These are phyloP conservation scores for Chamaea fasciata DNA, from an alignment of 2,113 vertebrate species.

Conservation along the genomic window DNA sequence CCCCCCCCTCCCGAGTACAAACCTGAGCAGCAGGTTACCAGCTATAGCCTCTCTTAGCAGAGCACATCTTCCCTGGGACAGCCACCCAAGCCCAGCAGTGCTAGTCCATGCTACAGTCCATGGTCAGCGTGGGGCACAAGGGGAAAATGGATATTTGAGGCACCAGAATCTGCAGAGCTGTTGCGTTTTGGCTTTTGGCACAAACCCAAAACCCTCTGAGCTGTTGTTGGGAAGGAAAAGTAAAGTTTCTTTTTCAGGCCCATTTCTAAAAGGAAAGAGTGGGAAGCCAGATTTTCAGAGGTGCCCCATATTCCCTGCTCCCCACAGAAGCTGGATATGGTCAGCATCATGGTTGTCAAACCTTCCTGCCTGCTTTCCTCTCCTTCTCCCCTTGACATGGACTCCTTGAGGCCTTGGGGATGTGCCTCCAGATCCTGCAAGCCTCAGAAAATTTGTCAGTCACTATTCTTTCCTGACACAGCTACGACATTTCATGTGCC, in stretches of 20 bases:
- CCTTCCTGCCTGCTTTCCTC: background rate
- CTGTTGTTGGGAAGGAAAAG: background rate
- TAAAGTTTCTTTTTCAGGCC: background rate
- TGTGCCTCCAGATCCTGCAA: background rate
- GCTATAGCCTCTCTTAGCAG: background rate
- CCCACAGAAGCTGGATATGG: background rate
- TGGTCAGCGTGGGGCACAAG: background rate
- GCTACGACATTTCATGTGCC: background rate
- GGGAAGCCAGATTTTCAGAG: background rate
- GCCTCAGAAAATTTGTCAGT: background rate
- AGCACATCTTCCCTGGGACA: background rate
- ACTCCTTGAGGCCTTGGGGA: background rate
- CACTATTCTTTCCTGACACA: background rate
- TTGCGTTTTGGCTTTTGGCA: background rate
- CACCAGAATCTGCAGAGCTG: background rate
- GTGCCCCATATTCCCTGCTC: background rate
- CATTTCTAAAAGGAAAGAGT: background rate
- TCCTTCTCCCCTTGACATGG: background rate
- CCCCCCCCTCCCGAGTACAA: background rate
- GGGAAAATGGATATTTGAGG: background rate
- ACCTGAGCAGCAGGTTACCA: background rate
- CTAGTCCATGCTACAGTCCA: rapidly evolving
- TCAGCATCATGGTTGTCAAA: background rate
- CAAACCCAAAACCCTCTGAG: background rate
- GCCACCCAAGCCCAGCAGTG: background rate